Conservation (phyloP, 2,888 invertebrate genomes). For the Stegana nigrithorax region DNA sequence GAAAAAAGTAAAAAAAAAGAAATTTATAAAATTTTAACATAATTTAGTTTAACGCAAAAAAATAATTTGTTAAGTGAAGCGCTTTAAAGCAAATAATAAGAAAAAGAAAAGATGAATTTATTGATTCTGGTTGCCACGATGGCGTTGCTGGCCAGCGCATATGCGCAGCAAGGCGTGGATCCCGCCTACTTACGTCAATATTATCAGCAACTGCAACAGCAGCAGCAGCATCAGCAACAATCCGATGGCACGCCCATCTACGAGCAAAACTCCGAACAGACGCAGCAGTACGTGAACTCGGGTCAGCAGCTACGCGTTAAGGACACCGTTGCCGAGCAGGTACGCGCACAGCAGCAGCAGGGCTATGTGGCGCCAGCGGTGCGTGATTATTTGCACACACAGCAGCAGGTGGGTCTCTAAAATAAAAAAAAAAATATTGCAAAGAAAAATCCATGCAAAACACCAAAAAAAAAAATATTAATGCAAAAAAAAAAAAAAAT, state of each 20-base stretch:
- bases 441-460: no score
- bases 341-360: conserved; percentile 56
- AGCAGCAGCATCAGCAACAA: conserved; percentile 53
- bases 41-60: conserved; percentile 30
- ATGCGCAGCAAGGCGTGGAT: conserved; percentile 66
- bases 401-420: conserved; percentile 66
- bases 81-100: conserved; percentile 18
- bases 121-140: conserved; percentile 56
- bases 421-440: no score
- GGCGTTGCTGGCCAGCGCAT: no score
- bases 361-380: conserved; percentile 66
- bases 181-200: conserved; percentile 68
- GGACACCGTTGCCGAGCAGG: conserved; percentile 67
- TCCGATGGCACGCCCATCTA: conserved; percentile 70
- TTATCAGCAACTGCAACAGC: conserved; percentile 67
- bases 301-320: conserved; percentile 69
- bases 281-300: conserved; percentile 70
- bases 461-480: no score
- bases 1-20: conserved; percentile 17
- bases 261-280: conserved; percentile 69
- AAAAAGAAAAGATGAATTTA: conserved; percentile 44
- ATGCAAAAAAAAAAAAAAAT: no score
- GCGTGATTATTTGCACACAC: conserved; percentile 66
- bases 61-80: conserved; percentile 5
- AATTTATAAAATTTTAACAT: conserved; percentile 27